Evolutionary conservation across 1,140 invertebrate species (phyloP).

Genomic region (Ylistrum balloti): DNA sequence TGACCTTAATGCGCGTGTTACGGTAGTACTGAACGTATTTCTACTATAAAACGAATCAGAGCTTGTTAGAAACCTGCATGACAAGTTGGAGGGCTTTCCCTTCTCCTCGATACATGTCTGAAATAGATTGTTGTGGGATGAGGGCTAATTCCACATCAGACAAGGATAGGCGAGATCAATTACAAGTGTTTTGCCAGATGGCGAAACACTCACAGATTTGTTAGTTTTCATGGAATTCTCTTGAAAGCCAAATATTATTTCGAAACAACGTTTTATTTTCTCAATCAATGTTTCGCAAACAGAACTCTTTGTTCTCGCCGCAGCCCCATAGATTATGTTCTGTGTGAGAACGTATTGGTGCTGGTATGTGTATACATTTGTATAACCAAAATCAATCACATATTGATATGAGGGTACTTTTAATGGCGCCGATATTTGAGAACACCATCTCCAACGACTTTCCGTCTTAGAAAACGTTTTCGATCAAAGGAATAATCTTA

Average conservation of each 20-base stretch:
- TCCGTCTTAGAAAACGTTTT: background rate
- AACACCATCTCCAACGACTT: background rate
- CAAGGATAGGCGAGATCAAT: background rate
- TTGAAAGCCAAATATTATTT: constrained; percentile 30
- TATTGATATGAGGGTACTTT: background rate
- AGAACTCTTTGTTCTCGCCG: background rate
- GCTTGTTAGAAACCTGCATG: background rate
- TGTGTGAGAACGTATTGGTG: background rate
- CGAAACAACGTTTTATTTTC: constrained; percentile 22
- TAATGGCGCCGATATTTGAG: background rate
- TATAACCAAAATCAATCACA: background rate
- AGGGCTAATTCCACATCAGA: background rate
- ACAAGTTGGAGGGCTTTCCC: background rate
- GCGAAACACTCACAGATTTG: constrained; percentile 27
- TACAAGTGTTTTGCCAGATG: background rate
- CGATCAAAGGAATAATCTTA: background rate
- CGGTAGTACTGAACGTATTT: background rate
- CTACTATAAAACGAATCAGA: background rate
- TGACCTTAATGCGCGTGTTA: background rate
- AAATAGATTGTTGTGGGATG: background rate
- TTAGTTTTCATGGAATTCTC: background rate
- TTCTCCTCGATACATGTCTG: background rate
- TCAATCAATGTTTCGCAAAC: constrained; percentile 11
- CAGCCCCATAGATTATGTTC: background rate
- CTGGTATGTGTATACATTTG: background rate